Evolutionary conservation across 2,888 invertebrate species (phyloP).

Genomic region (Dolichopus griseipennis): DNA sequence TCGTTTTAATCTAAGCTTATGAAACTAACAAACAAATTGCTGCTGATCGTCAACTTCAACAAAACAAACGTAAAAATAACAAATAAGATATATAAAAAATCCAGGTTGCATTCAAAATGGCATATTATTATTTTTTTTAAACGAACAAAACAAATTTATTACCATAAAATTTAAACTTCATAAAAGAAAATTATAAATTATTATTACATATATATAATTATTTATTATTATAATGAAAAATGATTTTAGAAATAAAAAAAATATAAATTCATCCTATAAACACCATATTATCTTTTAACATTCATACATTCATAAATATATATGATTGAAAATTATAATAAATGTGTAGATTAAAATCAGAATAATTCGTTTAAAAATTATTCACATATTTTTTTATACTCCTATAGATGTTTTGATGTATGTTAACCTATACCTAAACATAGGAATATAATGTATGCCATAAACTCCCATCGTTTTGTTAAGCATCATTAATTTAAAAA

Average conservation of each 20-base stretch:
- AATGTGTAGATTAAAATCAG: constrained; percentile 1
- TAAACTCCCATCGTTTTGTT: constrained; percentile 1
- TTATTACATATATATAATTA: background rate
- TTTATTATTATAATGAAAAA: too few relatives aligned
- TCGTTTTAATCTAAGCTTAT: too few relatives aligned
- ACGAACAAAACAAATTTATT: background rate
- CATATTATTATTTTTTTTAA: too few relatives aligned
- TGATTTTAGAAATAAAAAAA: too few relatives aligned
- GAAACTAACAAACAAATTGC: too few relatives aligned
- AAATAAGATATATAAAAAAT: too few relatives aligned
- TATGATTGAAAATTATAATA: background rate
- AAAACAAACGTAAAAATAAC: too few relatives aligned
- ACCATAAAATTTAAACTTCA: constrained; percentile 3
- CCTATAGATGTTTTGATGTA: background rate
- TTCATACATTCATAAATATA: background rate
- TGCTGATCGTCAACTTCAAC: too few relatives aligned
- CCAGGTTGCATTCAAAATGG: too few relatives aligned
- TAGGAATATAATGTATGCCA: background rate
- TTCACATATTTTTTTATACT: background rate
- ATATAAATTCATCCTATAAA: too few relatives aligned
- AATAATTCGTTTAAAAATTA: background rate
- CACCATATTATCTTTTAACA: background rate
- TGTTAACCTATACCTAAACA: background rate
- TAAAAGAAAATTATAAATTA: background rate
- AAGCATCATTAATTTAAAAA: background rate